These are phyloP conservation scores for Lagocephalus sceleratus DNA, from an alignment of 2,797 vertebrate genomes.

Conservation along the genomic window DNA sequence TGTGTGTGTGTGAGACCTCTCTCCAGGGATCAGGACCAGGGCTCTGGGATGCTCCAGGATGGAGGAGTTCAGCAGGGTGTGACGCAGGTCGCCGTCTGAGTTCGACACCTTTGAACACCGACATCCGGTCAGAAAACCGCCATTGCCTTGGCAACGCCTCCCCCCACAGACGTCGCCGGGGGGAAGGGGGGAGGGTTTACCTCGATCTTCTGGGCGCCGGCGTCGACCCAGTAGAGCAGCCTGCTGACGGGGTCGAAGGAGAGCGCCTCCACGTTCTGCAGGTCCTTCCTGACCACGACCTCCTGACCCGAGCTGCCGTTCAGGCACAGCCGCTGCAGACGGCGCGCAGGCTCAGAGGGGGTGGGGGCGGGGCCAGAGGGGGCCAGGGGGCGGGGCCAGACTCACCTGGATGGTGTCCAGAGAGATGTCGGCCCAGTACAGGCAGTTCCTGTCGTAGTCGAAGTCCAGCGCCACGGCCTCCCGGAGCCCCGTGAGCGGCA, in stretches of 20 bases:
- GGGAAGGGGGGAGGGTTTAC: no score
- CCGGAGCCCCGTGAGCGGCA: conserved; percentile 86
- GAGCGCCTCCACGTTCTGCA: conserved; percentile 94
- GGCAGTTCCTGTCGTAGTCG: conserved; percentile 91
- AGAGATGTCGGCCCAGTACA: conserved; percentile 98
- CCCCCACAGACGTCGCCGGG: no score
- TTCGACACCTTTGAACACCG: conserved; percentile 85
- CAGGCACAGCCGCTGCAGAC: conserved; percentile 84
- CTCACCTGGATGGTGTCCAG: conserved; percentile 92
- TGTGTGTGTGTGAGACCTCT: conserved; percentile 75
- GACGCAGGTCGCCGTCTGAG: conserved; percentile 89
- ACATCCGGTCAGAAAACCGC: neutral
- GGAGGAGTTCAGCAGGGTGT: conserved; percentile 87
- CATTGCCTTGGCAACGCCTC: neutral
- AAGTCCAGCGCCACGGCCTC: conserved; percentile 95
- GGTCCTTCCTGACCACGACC: conserved; percentile 84
- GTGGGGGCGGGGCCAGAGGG: no score
- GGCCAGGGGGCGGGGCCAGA: neutral
- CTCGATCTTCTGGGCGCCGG: conserved; percentile 94
- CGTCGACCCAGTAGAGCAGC: conserved; percentile 96
- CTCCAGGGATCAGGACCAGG: conserved; percentile 84
- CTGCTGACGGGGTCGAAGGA: conserved; percentile 92
- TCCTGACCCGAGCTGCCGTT: conserved; percentile 94
- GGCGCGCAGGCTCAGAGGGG: no score
- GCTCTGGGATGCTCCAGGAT: conserved; percentile 90